Evolutionary conservation across 2,888 invertebrate genomes (phyloP).

Genomic region (Epinotia brunnichana): DNA sequence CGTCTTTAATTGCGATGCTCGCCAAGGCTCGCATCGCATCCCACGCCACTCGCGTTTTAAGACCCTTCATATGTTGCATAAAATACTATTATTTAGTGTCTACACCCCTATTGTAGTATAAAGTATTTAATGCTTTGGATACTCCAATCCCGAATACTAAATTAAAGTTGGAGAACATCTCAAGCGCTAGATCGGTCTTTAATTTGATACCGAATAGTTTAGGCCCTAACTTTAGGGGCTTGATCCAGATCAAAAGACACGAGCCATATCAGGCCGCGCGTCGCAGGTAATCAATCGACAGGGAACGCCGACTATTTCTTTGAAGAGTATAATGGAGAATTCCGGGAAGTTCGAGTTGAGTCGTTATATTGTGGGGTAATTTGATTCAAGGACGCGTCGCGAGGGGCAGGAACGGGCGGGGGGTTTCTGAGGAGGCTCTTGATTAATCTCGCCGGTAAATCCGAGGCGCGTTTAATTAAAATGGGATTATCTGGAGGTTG

Average conservation of each 20-base stretch:
- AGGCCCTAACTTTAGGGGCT: no score
- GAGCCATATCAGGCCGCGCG: neutral
- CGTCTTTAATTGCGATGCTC: no score
- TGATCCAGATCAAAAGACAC: slow-evolving; percentile 11
- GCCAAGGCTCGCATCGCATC: no score
- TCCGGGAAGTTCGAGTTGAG: slow-evolving; percentile 42
- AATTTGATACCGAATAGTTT: slow-evolving; percentile 15
- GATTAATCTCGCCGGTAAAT: slow-evolving; percentile 70
- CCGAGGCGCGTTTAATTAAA: slow-evolving; percentile 73
- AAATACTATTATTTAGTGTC: no score
- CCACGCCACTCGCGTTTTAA: no score
- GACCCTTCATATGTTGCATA: no score
- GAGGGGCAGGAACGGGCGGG: slow-evolving; percentile 12
- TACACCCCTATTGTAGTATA: no score
- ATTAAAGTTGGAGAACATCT: neutral
- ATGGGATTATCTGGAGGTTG: slow-evolving; percentile 71
- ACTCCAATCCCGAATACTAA: neutral
- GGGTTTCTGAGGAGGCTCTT: slow-evolving; percentile 54
- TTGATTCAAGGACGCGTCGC: slow-evolving; percentile 45
- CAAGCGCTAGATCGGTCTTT: neutral
- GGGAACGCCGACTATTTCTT: slow-evolving; percentile 44
- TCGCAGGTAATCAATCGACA: slow-evolving; percentile 40
- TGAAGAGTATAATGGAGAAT: slow-evolving; percentile 44
- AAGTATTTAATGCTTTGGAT: no score
- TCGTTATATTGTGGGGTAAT: slow-evolving; percentile 47